Percentiles rank a stretch among this genome's conserved stretches.
These are phyloP conservation scores for Ginglymostoma cirratum DNA, from an alignment of 2,113 vertebrate genomes.

Conservation along the genomic window DNA sequence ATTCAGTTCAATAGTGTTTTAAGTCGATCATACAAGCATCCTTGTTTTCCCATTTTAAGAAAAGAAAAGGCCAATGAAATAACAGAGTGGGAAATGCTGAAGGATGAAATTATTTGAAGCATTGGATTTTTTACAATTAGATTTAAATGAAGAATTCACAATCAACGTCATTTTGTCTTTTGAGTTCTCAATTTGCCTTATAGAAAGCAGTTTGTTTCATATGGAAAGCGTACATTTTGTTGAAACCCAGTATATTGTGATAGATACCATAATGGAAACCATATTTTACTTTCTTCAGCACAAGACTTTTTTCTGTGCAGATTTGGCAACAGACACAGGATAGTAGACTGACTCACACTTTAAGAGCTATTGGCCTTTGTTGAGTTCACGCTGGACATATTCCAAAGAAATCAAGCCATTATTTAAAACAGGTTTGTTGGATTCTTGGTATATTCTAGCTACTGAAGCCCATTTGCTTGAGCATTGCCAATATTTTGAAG, in stretches of 20 bases:
- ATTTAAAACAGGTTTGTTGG: slow-evolving; percentile 33
- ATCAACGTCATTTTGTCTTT: neutral
- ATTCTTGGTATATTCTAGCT: slow-evolving; percentile 5
- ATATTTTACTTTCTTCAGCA: neutral
- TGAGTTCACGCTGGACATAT: neutral
- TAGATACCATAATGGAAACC: neutral
- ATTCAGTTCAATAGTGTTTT: neutral
- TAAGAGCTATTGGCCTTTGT: neutral
- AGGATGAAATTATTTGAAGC: neutral
- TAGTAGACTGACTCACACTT: neutral
- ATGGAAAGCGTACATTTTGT: neutral
- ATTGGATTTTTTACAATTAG: too few species aligned
- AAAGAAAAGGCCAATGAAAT: neutral
- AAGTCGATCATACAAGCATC: neutral
- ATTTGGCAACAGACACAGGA: neutral
- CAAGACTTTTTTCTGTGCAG: neutral
- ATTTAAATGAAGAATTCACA: neutral
- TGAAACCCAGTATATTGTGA: neutral
- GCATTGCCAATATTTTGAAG: neutral
- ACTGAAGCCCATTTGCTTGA: neutral
- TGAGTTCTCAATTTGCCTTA: neutral
- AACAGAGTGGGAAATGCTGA: neutral
- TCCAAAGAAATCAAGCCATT: neutral
- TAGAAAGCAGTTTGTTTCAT: neutral
- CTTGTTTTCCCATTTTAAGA: neutral